Evolutionary conservation across 2,113 vertebrate genomes (phyloP).

Genomic region (Chinchilla lanigera): DNA sequence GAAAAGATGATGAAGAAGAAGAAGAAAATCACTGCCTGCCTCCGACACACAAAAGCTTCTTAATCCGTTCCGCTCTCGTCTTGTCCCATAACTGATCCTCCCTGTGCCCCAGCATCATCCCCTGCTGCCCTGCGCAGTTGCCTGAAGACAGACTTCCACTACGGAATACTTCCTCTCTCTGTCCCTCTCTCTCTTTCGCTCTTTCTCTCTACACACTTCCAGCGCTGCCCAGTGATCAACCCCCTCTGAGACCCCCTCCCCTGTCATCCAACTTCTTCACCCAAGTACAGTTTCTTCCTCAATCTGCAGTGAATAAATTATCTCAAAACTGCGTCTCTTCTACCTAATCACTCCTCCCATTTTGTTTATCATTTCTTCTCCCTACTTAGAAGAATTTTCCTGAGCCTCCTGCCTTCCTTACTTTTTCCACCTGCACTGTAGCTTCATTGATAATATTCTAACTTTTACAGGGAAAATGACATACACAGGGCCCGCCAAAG

Average conservation of each 20-base stretch:
- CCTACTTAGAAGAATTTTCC: background rate
- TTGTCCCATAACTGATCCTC: background rate
- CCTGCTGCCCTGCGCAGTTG: accelerated
- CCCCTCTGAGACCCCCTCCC: background rate
- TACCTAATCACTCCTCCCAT: background rate
- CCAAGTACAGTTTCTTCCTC: background rate
- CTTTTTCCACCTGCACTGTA: background rate
- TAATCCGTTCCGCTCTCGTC: background rate
- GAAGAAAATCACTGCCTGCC: conserved; percentile 57
- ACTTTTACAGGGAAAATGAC: background rate
- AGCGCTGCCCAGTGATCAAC: background rate
- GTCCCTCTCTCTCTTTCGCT: background rate
- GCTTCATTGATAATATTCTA: background rate
- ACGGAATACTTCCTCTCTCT: background rate
- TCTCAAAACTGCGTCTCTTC: background rate
- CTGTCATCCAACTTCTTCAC: background rate
- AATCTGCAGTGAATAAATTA: background rate
- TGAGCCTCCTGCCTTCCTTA: background rate
- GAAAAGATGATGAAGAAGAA: background rate
- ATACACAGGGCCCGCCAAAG: background rate
- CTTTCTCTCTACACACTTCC: background rate
- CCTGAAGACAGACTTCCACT: background rate
- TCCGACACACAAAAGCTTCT: conserved; percentile 54
- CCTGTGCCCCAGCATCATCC: background rate
- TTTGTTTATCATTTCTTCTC: background rate